These are phyloP conservation scores for Eilema depressum DNA, from an alignment of 2,888 invertebrate species.

Conservation along the genomic window DNA sequence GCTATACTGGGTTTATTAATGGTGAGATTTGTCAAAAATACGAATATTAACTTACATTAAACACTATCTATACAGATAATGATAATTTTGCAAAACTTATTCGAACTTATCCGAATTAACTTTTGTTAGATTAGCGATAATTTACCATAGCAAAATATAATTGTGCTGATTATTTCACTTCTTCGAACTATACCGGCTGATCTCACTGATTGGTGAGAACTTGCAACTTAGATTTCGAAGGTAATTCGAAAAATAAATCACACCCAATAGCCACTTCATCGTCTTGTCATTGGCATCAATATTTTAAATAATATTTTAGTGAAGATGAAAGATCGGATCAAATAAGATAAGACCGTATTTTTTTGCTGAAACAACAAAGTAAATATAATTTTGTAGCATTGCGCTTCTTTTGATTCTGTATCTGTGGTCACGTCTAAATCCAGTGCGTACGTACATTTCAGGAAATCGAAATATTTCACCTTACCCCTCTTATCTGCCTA, in stretches of 20 bases:
- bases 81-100: no score
- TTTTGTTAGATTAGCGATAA: no score
- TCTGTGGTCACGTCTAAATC: conserved; percentile 45
- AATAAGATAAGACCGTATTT: neutral
- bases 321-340: neutral
- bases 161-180: no score
- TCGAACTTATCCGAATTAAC: no score
- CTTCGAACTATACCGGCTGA: neutral
- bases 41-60: no score
- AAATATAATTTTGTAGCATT: neutral
- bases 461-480: conserved; percentile 67
- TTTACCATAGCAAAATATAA: no score
- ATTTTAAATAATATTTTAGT: neutral
- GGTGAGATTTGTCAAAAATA: no score
- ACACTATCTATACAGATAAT: no score
- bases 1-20: no score
- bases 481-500: conserved; percentile 36
- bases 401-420: conserved; percentile 46
- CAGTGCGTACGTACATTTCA: conserved; percentile 54
- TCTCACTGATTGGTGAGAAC: neutral
- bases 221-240: neutral
- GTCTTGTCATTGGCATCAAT: neutral
- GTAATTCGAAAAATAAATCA: neutral
- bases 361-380: neutral
- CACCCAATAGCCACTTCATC: neutral